Evolutionary conservation across 2,888 invertebrate species (phyloP), one percentile per base, ranked within the genome.

Genomic region (Caenorhabditis imperialis): DNA sequence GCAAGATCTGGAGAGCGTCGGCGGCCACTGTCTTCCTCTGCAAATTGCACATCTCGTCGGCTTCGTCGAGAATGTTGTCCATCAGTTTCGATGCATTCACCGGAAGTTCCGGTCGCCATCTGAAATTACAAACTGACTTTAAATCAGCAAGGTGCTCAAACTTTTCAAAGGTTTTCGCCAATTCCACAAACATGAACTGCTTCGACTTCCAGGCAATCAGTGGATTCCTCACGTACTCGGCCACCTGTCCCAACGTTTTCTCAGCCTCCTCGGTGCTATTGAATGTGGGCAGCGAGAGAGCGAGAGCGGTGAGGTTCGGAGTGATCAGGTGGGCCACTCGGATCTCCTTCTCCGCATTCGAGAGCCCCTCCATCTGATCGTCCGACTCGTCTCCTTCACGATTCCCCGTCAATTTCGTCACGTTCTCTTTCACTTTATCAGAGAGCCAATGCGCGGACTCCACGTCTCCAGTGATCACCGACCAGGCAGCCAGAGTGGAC

Each of bases 311-410:
- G 54, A 79, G 16, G 33, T 79, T 73, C 37, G 57, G 50, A 7
- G 77, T 60, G 7, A 76, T 58, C 6, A 75, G 33, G 33, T 74
- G 55, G 7, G 67, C 61, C 2, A 48, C 55, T 3, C 70, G 57
- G 37, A 75, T 75, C 42, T 77, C 75, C 27, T 74, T 79, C 22
- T 79, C 79, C 50, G 73, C 30, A 58, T 77, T 77, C 8, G 73
- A 67, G 4, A 77, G 23, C 7, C 67, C 75, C 1, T 58, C 57
- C 61, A 73, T 75, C n/a, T 70, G 51, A 18, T 77, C 79, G 23
- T 79, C 79, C 10, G 79, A 79, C 30, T 55, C 58, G 0, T 51
- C 53, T 4, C 37, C 57, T 1, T 65, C 57, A 5, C 63, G 33
- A 22, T 14, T 72, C 73, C 57, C 48, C 10, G 53, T 67, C 23